Evolutionary conservation across 2,113 vertebrate genomes (phyloP), one percentile per base, ranked within the genome.

Genomic region (Enhydra lutris): DNA sequence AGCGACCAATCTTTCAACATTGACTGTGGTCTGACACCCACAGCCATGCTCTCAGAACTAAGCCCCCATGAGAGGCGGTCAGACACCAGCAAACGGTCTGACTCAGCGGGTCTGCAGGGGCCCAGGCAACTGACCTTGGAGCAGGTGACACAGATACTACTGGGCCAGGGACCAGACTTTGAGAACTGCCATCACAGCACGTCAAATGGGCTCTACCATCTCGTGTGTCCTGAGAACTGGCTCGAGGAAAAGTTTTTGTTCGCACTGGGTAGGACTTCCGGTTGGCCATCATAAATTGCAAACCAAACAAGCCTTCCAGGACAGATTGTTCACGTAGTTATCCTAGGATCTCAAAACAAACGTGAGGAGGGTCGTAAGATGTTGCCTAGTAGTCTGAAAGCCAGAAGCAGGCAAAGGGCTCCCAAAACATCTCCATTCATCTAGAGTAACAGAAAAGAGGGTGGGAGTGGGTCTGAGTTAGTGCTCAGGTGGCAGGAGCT

Each of bases 21-120:
- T 20, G 4, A 7, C 23, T 13, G 4, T 1, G 8, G 14, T 45
- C 59, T 65, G 1, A 29, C 3, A 67, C 2, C 23, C 4, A 10
- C 9, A 10, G 13, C 29, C 13, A 12, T 26, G 15, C n/a, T 6
- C 34, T 91, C 39, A 26, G 45, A 39, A 12, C 17, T 39, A 12
- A 12, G 5, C 31, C 34, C 24, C 0, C 7, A 26, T 0, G 10
- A 59, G 34, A 34, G 23, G 7, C 2, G 2, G 3, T 12, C 20
- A 73, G 45, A 42, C 23, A 24, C 47, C 45, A 18, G 36, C 29
- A 31, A 36, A 39, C 0, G 1, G 6, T n/a, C 13, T 14, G 26
- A 61, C 2, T 59, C 34, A 7, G 21, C 6, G 20, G 23, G 6
- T 63, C 71, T 42, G 50, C 21, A 57, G 10, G 18, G 29, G 14